Conservation (phyloP, 2,888 invertebrate species). For the Hymenopus coronatus region DNA sequence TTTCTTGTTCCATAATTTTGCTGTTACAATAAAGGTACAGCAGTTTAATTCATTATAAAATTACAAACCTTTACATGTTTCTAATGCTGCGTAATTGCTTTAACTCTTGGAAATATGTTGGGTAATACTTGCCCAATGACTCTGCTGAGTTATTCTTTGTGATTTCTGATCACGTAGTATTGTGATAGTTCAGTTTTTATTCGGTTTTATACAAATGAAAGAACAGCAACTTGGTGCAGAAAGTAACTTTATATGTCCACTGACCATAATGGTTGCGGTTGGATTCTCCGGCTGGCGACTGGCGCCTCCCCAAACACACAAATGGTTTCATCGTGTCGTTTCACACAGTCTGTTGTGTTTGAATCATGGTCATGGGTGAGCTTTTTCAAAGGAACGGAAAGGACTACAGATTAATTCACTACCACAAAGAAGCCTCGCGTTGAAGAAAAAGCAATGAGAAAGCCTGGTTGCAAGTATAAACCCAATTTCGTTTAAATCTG, state of each 20-base stretch:
- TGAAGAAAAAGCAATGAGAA: too few relatives aligned
- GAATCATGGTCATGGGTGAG: not conserved
- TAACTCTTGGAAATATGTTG: too few relatives aligned
- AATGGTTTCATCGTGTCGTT: not conserved
- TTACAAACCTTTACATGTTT: too few relatives aligned
- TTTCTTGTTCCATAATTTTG: too few relatives aligned
- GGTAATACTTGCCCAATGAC: not conserved
- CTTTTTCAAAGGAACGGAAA: not conserved
- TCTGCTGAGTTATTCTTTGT: not conserved
- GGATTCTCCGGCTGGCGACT: not conserved
- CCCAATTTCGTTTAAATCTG: too few relatives aligned
- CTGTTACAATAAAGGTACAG: too few relatives aligned
- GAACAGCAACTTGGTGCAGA: not conserved
- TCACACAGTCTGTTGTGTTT: not conserved
- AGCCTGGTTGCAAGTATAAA: too few relatives aligned
- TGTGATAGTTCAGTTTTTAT: not conserved
- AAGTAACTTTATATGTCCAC: not conserved
- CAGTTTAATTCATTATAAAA: too few relatives aligned
- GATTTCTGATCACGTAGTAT: not conserved
- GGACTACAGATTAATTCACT: too few relatives aligned
- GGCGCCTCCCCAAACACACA: not conserved
- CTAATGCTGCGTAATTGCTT: too few relatives aligned
- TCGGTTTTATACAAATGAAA: not conserved
- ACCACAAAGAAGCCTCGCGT: too few relatives aligned
- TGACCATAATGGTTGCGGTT: not conserved